These are phyloP conservation scores for Standfussiana lucernea DNA, from an alignment of 2,888 invertebrate genomes.

Conservation along the genomic window DNA sequence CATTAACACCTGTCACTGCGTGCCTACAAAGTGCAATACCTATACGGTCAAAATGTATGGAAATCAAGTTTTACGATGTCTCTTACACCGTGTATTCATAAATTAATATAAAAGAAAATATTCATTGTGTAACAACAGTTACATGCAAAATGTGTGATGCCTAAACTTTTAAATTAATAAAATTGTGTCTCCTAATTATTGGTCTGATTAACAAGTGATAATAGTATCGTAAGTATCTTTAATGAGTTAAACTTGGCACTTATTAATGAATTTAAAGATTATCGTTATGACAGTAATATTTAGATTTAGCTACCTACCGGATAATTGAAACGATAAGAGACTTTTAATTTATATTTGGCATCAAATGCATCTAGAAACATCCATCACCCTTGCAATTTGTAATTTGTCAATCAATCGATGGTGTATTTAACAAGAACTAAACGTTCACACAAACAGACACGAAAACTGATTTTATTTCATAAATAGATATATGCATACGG, in stretches of 20 bases:
- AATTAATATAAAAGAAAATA: not conserved
- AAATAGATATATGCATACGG: not conserved
- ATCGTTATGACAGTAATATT: conserved; percentile 1
- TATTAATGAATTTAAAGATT: not conserved
- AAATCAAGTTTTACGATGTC: not conserved
- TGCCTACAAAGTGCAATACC: not conserved
- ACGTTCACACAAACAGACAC: not conserved
- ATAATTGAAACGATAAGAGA: not conserved
- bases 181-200: not conserved
- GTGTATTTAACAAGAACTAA: not conserved
- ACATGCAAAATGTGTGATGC: not conserved
- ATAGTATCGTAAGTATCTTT: conserved; percentile 9
- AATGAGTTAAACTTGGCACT: not conserved
- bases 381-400: not conserved
- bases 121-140: not conserved
- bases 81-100: not conserved
- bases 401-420: not conserved
- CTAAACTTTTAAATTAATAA: not conserved
- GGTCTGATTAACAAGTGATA: conserved; percentile 6
- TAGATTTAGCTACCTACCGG: conserved; percentile 8
- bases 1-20: not conserved
- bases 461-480: not conserved
- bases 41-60: not conserved
- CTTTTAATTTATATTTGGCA: not conserved
- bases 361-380: not conserved